Base-by-base conservation (phyloP, 2,113 vertebrate species). In the Gasterosteus aculeatus region DNA sequence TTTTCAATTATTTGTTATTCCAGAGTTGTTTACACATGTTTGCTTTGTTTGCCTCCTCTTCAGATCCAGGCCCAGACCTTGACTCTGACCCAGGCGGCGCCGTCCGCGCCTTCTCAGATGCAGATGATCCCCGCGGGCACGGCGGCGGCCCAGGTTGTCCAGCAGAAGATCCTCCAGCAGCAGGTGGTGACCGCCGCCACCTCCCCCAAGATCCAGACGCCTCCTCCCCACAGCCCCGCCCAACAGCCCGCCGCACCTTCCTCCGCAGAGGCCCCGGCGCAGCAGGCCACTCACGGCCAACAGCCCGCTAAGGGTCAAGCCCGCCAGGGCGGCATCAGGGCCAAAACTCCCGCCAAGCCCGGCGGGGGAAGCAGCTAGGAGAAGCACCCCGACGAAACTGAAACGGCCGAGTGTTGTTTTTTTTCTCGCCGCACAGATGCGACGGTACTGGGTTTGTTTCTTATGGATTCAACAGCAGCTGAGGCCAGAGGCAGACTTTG, bases 131-230 rank as follows among this genome's bases (percentile, higher is more conserved):
- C 96, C 0, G 88, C 95, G 2, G 94, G 94, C 47, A 91, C 94
- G 0, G 81, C 94, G 0, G 79, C 95, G 0, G 91, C 94, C 7
- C 96, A 95, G 77, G 96, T 95, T 0, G 95, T 97, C 59, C 96
- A 96, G 78, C 96, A 96, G 92, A 97, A 97, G 47, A 93, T 97
- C 57, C 89, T 96, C 53, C 96, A 96, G 78, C 95, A 96, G 90
- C 95, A 96, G 85, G 95, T 96, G 0, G 94, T 95, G 67, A 93
- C 94, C 0, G 89, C 95, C 0, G 91, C 95, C 1, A 92, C 93
- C 0, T 95, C 96, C 0, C 93, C 96, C 0, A 95, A 97, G 90
- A 95, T 96, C 51, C 95, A 96, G 80, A 93, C 94, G 0, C 93
- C 95, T 0, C 94, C 95, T 3, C 93, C 94, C 7, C 95, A 95